These are phyloP conservation scores for Camponotus floridanus DNA, from an alignment of 1,140 invertebrate genomes.

Conservation along the genomic window DNA sequence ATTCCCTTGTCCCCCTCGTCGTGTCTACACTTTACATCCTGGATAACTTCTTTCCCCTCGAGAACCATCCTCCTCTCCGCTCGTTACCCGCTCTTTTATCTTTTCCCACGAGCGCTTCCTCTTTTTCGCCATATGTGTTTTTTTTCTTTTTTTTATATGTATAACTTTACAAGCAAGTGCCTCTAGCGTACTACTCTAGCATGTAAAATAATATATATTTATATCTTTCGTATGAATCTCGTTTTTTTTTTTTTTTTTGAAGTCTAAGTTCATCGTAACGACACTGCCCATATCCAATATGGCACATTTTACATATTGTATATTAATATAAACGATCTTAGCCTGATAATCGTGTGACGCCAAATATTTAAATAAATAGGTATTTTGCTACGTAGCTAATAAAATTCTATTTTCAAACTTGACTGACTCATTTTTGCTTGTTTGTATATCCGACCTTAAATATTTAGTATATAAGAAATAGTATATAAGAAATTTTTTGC, in stretches of 20 bases:
- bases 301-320: conserved; percentile 84
- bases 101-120: conserved; percentile 47
- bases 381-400: conserved; percentile 85
- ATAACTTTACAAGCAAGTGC: conserved; percentile 76
- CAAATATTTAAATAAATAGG: conserved; percentile 85
- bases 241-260: conserved; percentile 58
- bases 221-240: conserved; percentile 74
- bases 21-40: background rate
- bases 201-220: conserved; percentile 82
- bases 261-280: conserved; percentile 79
- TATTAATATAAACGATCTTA: conserved; percentile 84
- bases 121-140: conserved; percentile 55
- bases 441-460: conserved; percentile 7
- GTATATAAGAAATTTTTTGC: background rate
- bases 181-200: conserved; percentile 77
- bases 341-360: conserved; percentile 83
- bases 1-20: background rate
- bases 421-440: conserved; percentile 60
- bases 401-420: conserved; percentile 80
- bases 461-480: background rate
- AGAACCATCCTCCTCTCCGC: conserved; percentile 20
- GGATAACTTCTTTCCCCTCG: conserved; percentile 16
- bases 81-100: conserved; percentile 55
- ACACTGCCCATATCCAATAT: conserved; percentile 84
- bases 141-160: conserved; percentile 56